These are phyloP conservation scores for Sweltsa coloradensis DNA, from an alignment of 1,140 invertebrate species.

Conservation along the genomic window DNA sequence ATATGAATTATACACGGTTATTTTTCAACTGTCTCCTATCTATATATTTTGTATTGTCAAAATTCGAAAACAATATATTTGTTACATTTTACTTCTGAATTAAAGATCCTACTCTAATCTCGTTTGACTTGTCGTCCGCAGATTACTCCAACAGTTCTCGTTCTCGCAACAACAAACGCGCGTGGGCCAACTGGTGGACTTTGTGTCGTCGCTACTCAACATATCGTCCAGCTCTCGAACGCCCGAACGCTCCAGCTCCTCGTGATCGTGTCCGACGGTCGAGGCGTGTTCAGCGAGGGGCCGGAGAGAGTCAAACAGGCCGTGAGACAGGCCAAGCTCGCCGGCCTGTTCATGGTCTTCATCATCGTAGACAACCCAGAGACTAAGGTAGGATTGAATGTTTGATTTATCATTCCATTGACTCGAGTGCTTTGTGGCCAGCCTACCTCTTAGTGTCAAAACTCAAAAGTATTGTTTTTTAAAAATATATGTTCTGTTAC, in stretches of 20 bases:
- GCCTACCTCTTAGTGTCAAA: no score
- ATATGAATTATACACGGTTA: no score
- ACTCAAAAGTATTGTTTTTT: no score
- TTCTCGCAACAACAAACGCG: slow-evolving; percentile 73
- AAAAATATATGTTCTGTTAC: no score
- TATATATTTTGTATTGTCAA: no score
- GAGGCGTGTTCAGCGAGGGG: slow-evolving; percentile 86
- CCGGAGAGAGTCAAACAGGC: slow-evolving; percentile 60
- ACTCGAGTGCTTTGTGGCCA: no score
- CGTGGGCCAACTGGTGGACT: slow-evolving; percentile 68
- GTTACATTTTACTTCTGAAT: no score
- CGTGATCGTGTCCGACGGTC: slow-evolving; percentile 88
- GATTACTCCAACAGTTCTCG: slow-evolving; percentile 58
- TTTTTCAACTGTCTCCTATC: no score
- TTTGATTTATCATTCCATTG: no score
- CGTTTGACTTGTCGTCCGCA: slow-evolving; percentile 29
- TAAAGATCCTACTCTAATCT: no score
- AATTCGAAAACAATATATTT: no score
- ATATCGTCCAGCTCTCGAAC: slow-evolving; percentile 66
- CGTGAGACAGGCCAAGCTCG: slow-evolving; percentile 63
- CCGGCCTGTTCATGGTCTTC: slow-evolving; percentile 87
- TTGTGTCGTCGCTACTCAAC: slow-evolving; percentile 56
- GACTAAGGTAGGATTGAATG: slow-evolving; percentile 53
- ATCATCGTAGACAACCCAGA: slow-evolving; percentile 89
- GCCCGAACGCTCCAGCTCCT: slow-evolving; percentile 75